Percentiles rank a stretch among this genome's conserved stretches.
phyloP scores from a whole-genome alignment of 1,140 invertebrate species.

The Asobara japonica region DNA sequence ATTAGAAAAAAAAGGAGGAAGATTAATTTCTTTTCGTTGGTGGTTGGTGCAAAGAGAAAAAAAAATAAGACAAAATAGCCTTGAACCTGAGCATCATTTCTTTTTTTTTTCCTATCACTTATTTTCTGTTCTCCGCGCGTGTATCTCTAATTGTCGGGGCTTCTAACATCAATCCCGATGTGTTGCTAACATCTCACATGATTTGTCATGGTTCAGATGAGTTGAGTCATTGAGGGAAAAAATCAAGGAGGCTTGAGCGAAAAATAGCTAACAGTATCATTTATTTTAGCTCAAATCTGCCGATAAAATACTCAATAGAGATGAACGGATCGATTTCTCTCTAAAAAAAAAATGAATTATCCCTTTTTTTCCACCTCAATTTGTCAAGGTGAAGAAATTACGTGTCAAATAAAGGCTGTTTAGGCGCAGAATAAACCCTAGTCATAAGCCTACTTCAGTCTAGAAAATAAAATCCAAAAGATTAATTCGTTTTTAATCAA shows the following conservation, averaged over 20 bases:
- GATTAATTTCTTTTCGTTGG: conserved; percentile 6
- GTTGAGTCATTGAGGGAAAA: background rate
- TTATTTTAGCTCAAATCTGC: too few species aligned
- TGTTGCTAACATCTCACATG: conserved; percentile 22
- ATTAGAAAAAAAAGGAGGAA: background rate
- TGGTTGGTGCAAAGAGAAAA: background rate
- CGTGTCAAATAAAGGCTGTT: too few species aligned
- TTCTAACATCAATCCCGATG: conserved; percentile 1
- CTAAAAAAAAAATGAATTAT: too few species aligned
- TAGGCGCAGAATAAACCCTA: too few species aligned
- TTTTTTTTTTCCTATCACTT: conserved; percentile 18
- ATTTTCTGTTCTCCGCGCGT: conserved; percentile 21
- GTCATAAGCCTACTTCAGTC: too few species aligned
- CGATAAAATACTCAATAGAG: too few species aligned
- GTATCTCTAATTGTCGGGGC: conserved; percentile 20
- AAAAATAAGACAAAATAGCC: background rate
- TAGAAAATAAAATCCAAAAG: background rate
- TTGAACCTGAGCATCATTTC: background rate
- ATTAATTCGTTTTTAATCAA: conserved; percentile 2
- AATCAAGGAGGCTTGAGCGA: background rate
- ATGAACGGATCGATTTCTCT: too few species aligned
- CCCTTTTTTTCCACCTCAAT: too few species aligned
- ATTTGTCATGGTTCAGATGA: conserved; percentile 12
- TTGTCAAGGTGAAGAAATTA: too few species aligned
- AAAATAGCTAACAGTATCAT: too few species aligned